Base-by-base conservation (phyloP, 1,140 invertebrate genomes). In the Neodiprion fabricii region DNA sequence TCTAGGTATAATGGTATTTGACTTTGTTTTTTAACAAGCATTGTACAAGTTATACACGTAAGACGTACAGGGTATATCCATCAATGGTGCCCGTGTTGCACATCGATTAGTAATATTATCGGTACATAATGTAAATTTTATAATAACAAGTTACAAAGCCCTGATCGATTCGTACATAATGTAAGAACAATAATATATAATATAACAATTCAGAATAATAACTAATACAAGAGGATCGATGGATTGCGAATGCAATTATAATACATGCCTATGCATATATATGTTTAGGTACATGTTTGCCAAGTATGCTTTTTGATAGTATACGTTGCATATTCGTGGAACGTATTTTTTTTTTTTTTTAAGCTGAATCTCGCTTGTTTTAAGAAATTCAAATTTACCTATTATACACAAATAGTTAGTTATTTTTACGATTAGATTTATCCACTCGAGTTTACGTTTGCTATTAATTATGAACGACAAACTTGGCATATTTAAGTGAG, bases 241-340 rank as follows among this genome's bases (percentile, higher is more conserved):
- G 53, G 9, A 61, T 61, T 61, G 53, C 53, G 53, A 61, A 61
- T 61, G 53, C 53, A 61, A 61, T 61, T 14, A 61, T 61, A 61
- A 7, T 17, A 17, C n/a, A 40, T 40, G 28, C 53, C 11, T 61
- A 14, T 11, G 53, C 28, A 40, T 40, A 40, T 61, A 5, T 61
- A 61, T 61, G n/a, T 3, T 14, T 61, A 61, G 11, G 9, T 12
- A 9, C n/a, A 61, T 9, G n/a, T 61, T 7, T 61, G 53, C 53
- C 53, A 61, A 61, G 53, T 61, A 61, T 61, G 53, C n/a, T 61
- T 61, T 17, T 12, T 40, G 28, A 40, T 40, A 40, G 28, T 40
- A 40, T 40, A 40, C 28, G 28, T 2, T 40, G 28, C 5, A 40
- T 40, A 40, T 40, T 40, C 28, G 5, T 40, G 4, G 28, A 40